phyloP scores from a whole-genome alignment of 2,888 invertebrate species.

The Eristalis arbustorum region DNA sequence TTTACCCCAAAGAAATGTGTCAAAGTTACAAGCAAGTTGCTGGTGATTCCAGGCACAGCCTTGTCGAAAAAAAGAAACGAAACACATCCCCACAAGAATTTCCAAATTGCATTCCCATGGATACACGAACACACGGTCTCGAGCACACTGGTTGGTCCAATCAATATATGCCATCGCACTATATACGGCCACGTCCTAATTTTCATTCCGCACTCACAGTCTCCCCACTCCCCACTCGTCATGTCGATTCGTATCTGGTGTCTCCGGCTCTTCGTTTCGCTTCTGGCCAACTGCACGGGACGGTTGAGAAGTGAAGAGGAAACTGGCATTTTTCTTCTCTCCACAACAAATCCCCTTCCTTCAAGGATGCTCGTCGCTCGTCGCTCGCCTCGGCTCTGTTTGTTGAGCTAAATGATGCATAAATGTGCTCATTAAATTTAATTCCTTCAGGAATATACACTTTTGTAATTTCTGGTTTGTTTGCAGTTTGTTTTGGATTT shows the following conservation, averaged over 20 bases:
- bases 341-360: constrained; percentile 6
- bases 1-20: constrained; percentile 32
- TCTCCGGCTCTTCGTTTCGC: background rate
- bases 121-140: background rate
- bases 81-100: constrained; percentile 22
- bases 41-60: constrained; percentile 16
- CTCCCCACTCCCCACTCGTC: background rate
- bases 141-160: background rate
- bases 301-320: background rate
- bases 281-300: constrained; percentile 16
- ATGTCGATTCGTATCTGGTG: constrained; percentile 14
- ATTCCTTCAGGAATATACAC: constrained; percentile 27
- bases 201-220: background rate
- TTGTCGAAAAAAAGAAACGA: background rate
- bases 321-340: background rate
- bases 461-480: background rate
- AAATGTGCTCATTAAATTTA: constrained; percentile 60
- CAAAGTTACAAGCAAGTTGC: constrained; percentile 52
- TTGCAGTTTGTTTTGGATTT: constrained; percentile 5
- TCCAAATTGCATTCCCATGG: constrained; percentile 31
- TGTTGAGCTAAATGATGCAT: constrained; percentile 56
- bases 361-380: background rate
- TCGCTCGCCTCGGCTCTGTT: constrained; percentile 17
- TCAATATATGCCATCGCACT: constrained; percentile 38
- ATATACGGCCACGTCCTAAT: constrained; percentile 12